These are phyloP conservation scores for Dryas iulia DNA, from an alignment of 1,140 invertebrate species.

Conservation along the genomic window DNA sequence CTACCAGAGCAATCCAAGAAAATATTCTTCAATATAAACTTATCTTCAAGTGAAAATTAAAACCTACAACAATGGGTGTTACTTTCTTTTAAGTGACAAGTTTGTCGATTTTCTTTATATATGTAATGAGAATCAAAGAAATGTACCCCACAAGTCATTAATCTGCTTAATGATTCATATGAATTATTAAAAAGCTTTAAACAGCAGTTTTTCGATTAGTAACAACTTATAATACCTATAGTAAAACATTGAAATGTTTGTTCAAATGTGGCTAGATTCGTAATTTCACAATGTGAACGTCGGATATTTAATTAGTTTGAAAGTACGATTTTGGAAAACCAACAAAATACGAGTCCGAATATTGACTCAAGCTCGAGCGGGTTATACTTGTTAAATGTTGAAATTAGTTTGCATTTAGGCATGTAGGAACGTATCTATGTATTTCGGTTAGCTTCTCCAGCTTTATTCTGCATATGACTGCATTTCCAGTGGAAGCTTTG, in stretches of 20 bases:
- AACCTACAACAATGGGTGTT: too few species aligned
- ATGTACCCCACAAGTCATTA: too few species aligned
- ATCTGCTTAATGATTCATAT: too few species aligned
- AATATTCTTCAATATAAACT: too few species aligned
- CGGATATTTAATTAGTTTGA: slow-evolving; percentile 14
- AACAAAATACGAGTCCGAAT: slow-evolving; percentile 21
- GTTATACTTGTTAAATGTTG: slow-evolving; percentile 27
- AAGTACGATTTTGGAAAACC: slow-evolving; percentile 18
- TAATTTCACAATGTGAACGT: slow-evolving; percentile 3
- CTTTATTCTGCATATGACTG: slow-evolving; percentile 12
- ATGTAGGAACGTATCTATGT: not conserved
- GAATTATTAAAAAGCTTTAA: too few species aligned
- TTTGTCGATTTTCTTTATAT: too few species aligned
- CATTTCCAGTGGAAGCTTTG: not conserved
- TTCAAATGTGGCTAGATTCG: not conserved
- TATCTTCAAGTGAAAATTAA: too few species aligned
- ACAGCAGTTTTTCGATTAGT: not conserved
- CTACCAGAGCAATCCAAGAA: too few species aligned
- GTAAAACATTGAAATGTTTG: too few species aligned
- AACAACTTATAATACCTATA: too few species aligned
- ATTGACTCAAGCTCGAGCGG: slow-evolving; percentile 18
- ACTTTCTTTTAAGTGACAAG: too few species aligned
- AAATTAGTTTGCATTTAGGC: slow-evolving; percentile 20
- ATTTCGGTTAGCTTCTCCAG: slow-evolving; percentile 6
- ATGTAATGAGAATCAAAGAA: too few species aligned